phyloP scores from a whole-genome alignment of 2,113 vertebrate genomes.

The Gracilinanus agilis region DNA sequence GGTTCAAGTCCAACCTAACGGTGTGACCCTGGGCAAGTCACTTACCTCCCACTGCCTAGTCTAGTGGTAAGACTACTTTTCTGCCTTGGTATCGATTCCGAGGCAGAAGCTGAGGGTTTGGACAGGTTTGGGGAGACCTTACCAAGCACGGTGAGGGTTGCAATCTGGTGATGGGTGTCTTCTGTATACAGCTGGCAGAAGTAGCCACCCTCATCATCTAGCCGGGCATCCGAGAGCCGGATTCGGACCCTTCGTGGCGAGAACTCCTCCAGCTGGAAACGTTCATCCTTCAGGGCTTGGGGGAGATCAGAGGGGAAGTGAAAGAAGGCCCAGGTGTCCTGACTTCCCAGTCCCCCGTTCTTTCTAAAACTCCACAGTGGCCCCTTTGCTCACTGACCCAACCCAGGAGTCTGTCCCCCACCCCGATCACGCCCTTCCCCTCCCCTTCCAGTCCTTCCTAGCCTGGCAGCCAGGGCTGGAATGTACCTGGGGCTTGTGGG shows the following conservation, averaged over 20 bases:
- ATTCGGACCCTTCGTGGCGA: constrained; percentile 90
- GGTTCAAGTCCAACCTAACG: too few relatives aligned
- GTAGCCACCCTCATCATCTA: constrained; percentile 94
- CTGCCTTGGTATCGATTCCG: too few relatives aligned
- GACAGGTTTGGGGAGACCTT: not conserved
- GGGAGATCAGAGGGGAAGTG: not conserved
- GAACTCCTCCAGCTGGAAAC: constrained; percentile 94
- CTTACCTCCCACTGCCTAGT: too few relatives aligned
- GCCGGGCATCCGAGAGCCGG: constrained; percentile 90
- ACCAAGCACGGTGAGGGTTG: constrained; percentile 90
- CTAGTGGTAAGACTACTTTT: too few relatives aligned
- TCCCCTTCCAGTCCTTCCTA: not conserved
- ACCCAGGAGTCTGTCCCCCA: not conserved
- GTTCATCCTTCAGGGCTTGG: constrained; percentile 93
- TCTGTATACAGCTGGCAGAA: constrained; percentile 96
- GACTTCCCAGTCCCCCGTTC: not conserved
- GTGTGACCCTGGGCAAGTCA: too few relatives aligned
- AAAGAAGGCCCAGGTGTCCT: not conserved
- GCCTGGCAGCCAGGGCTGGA: not conserved
- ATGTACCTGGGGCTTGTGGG: not conserved
- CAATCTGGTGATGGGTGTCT: constrained; percentile 94
- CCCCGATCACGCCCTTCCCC: not conserved
- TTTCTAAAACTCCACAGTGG: not conserved
- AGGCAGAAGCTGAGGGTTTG: not conserved
- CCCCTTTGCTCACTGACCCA: not conserved